Evolutionary conservation across 2,797 vertebrate species (phyloP), one percentile per base, ranked within the genome.

Genomic region (Decapterus maruadsi): DNA sequence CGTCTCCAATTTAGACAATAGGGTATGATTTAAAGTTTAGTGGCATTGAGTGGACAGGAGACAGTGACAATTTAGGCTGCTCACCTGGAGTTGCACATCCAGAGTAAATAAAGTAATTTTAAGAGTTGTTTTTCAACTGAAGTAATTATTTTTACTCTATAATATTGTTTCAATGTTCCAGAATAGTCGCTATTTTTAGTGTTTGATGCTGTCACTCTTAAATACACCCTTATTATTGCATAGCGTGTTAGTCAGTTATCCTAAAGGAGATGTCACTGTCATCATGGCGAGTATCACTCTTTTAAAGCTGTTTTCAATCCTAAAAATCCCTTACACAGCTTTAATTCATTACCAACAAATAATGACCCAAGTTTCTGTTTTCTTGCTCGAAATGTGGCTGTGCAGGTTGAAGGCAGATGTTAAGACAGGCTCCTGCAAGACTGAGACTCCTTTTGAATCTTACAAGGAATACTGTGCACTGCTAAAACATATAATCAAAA

Each of bases 11-110:
- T 87, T 71, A 80, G 66, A 77, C 75, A 66, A 81, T 68, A 48
- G 51, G 77, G 72, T 82, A 73, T 79, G 82, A 85, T 89, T 88
- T 77, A 66, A 78, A 59, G 61, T 72, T 77, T 36, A 66, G 71
- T 63, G 75, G 16, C 40, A 62, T 75, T 75, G 26, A 43, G 48
- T 54, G 29, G 13, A 60, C 78, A 78, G 11, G 17, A 62, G 55
- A 26, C 38, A 38, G 46, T 73, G 69, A 50, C 48, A 51, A 51
- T 51, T 2, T 45, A 8, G 34, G 8, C 34, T 55, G 56, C 69
- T 66, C 38, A 72, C 34, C 68, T 48, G 20, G 17, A 72, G 56
- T 48, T 31, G 1, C 10, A 58, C 22, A 46, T 17, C 2, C 13
- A 22, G 36, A 14, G 3, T 57, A 29, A 26, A 50, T 45, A 2